Base-by-base conservation (phyloP, 2,888 invertebrate species). In the Drosophila eohydei region DNA sequence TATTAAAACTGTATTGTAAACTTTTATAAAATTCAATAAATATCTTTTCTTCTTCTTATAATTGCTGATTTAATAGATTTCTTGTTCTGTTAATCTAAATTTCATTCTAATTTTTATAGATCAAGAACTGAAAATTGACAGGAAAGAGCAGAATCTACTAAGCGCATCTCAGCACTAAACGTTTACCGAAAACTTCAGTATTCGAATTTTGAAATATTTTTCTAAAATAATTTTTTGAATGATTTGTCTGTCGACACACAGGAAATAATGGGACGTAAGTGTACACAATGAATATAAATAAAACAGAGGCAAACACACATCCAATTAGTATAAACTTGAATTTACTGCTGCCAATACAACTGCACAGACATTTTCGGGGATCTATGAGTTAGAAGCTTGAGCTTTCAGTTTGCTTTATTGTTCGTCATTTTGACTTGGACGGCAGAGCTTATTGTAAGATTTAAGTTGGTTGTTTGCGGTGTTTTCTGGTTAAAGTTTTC, bases 401-500 rank as follows among this genome's bases (percentile, higher is more conserved):
- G 68, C 44, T 62, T 59, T 28, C 54, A 62, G 64, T 65, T 62
- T 55, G 48, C 62, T 48, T 61, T 30, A 57, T 71, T 76, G 55
- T 52, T 26, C 16, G 55, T 40, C 43, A 50, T 59, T 66, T 56
- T 44, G 71, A 60, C 62, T 58, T 54, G 56, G 44, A 40, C n/a
- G 63, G 21, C 57, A 76, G 71, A 71, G 83, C 65, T 86, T 80
- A 80, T 63, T 61, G 71, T 70, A 56, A 74, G 87, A 78, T 77
- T 77, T 74, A 9, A 66, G 71, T 51, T 82, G 62, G 74, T 71
- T 71, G 63, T 78, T 72, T 74, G 61, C 64, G 69, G 52, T 70
- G 60, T 67, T 70, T 57, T 73, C 64, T 61, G 67, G 57, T 21
- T 61, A n/a, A 62, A 57, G 58, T 79, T 62, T 72, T 64, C 32